phyloP scores from a whole-genome alignment of 2,113 vertebrate genomes.

The Paradoxurus hermaphroditus region DNA sequence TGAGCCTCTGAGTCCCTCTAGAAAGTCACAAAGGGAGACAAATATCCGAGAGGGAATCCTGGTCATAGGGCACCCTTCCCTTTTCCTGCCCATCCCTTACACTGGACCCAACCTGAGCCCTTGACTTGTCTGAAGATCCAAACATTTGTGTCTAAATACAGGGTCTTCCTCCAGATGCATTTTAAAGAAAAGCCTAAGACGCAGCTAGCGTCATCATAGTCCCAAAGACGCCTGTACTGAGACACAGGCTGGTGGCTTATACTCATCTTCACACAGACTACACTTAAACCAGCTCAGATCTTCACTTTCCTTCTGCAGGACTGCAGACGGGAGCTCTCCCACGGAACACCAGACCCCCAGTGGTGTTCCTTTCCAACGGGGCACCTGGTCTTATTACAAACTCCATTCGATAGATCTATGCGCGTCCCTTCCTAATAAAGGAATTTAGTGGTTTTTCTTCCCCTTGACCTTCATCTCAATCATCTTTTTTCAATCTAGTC shows the following conservation, averaged over 20 bases:
- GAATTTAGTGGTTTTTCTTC: not conserved
- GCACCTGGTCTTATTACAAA: not conserved
- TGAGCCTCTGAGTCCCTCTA: not conserved
- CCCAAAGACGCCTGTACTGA: no score
- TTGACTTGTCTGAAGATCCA: not conserved
- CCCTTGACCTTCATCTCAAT: not conserved
- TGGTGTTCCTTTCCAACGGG: not conserved
- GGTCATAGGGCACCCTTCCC: no score
- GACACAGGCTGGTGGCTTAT: not conserved
- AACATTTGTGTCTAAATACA: not conserved
- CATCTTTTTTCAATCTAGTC: not conserved
- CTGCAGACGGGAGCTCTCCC: not conserved
- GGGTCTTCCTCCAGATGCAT: not conserved
- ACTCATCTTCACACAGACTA: not conserved
- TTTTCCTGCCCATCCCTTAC: not conserved
- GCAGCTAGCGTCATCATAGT: not conserved
- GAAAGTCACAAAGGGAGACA: not conserved
- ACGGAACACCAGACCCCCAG: rapidly evolving
- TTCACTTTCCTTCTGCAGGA: not conserved
- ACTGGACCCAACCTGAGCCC: not conserved
- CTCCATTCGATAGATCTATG: not conserved
- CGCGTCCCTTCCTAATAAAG: conserved; percentile 29
- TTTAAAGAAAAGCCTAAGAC: not conserved
- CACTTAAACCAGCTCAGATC: not conserved
- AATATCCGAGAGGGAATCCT: not conserved